Percentiles rank a stretch among this genome's conserved stretches.
Evolutionary conservation across 2,113 vertebrate species (phyloP).

Genomic region (Prunella himalayana): DNA sequence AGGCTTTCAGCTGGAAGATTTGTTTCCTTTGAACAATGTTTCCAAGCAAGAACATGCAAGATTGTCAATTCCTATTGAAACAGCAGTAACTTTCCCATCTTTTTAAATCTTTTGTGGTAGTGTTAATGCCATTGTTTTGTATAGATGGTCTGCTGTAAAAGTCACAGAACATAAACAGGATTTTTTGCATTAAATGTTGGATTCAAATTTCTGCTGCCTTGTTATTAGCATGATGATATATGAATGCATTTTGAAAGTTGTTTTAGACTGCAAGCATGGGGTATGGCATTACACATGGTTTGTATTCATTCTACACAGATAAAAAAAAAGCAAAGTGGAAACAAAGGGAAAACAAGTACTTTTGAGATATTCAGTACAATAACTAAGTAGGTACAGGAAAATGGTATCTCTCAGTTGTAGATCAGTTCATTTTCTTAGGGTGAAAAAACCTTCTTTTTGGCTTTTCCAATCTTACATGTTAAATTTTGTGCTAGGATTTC

Average conservation of each 20-base stretch:
- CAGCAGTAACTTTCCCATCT: constrained; percentile 7
- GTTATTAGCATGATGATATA: neutral
- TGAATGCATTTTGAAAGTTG: neutral
- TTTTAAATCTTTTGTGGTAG: neutral
- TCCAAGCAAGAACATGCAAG: neutral
- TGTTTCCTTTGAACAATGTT: constrained; percentile 28
- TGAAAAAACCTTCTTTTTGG: neutral
- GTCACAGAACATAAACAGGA: neutral
- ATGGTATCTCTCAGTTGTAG: neutral
- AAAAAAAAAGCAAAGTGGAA: neutral
- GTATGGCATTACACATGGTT: neutral
- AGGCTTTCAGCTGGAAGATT: constrained; percentile 44
- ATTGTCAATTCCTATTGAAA: neutral
- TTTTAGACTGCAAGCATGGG: neutral
- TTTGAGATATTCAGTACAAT: neutral
- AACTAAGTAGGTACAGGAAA: neutral
- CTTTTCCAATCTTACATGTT: neutral
- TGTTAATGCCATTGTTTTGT: neutral
- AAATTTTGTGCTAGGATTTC: neutral
- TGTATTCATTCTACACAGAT: neutral
- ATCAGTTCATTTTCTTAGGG: neutral
- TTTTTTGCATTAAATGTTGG: neutral
- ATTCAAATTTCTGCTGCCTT: neutral
- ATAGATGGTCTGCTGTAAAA: neutral
- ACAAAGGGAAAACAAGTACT: neutral